These are phyloP conservation scores for Melanerpes formicivorus DNA, from an alignment of 2,113 vertebrate species.

Conservation along the genomic window DNA sequence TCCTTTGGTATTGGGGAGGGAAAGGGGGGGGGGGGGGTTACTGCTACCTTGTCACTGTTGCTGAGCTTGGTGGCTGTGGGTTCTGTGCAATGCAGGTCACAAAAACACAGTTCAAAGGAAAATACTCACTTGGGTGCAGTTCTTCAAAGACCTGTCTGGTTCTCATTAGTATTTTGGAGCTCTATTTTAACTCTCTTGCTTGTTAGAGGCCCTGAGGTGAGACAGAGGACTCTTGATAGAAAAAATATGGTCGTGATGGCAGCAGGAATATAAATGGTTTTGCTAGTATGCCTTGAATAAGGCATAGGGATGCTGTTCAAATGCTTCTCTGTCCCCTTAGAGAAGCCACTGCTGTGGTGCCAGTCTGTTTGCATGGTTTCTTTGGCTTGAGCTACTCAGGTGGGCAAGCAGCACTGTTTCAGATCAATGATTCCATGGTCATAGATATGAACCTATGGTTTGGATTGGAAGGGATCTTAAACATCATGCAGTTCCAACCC, in stretches of 20 bases:
- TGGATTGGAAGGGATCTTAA: no score
- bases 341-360: not conserved
- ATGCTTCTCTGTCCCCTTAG: not conserved
- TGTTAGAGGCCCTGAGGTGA: not conserved
- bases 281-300: not conserved
- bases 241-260: not conserved
- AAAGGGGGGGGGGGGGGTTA: no score
- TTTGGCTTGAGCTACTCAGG: fast-evolving
- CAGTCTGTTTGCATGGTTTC: not conserved
- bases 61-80: not conserved
- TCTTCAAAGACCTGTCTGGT: not conserved
- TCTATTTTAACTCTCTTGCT: fast-evolving
- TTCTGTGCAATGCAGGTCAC: not conserved
- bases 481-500: no score
- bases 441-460: no score
- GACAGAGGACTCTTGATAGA: not conserved
- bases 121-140: not conserved
- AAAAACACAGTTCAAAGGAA: not conserved
- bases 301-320: not conserved
- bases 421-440: fast-evolving
- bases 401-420: not conserved
- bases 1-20: not conserved
- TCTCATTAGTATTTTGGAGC: not conserved
- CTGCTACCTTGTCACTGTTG: not conserved
- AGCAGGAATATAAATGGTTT: not conserved